Evolutionary conservation across 1,140 invertebrate genomes (phyloP), one percentile per base, ranked within the genome.

Genomic region (Rhagoletis zephyria): DNA sequence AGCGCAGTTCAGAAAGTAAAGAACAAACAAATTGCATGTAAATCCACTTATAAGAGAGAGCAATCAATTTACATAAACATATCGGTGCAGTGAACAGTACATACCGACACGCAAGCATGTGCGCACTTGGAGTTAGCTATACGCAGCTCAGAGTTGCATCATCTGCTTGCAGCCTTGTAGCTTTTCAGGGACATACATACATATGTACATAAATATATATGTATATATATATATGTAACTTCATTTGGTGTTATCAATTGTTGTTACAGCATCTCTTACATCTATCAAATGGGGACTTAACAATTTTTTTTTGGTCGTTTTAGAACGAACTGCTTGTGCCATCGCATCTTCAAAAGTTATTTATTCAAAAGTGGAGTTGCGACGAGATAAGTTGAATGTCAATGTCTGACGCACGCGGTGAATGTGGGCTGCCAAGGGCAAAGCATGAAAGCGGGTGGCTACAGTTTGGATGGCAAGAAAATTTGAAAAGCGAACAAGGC

Each of bases 371-470:
- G 67, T 48, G 40, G 67, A 74, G 45, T 74, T 45, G 42, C 45
- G 67, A 48, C 45, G 67, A 48, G 67, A 74, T 74, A 74, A 74
- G 67, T 74, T 74, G 67, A 74, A 74, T 74, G 67, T 74, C 67
- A 74, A 74, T 74, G 67, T n/a, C 67, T 56, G 51, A 56, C 5
- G 2, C 51, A 56, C 5, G 2, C 51, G 5, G 51, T 10, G 51
- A 56, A 56, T 48, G 67, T 14, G 16, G 67, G 42, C 40, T 74
- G 67, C 4, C 30, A 30, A 30, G 30, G 30, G 30, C 30, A 30
- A 30, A 30, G 30, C 30, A 2, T 74, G 42, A 10, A 3, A 14
- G 67, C 67, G 42, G 30, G 10, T 42, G 67, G 40, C 42, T 12
- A 12, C 16, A 42, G 67, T 70, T 30, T 70, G 42, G 14, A 42